Evolutionary conservation across 2,888 invertebrate genomes (phyloP), one percentile per base, ranked within the genome.

Genomic region (Agrotis clavis): DNA sequence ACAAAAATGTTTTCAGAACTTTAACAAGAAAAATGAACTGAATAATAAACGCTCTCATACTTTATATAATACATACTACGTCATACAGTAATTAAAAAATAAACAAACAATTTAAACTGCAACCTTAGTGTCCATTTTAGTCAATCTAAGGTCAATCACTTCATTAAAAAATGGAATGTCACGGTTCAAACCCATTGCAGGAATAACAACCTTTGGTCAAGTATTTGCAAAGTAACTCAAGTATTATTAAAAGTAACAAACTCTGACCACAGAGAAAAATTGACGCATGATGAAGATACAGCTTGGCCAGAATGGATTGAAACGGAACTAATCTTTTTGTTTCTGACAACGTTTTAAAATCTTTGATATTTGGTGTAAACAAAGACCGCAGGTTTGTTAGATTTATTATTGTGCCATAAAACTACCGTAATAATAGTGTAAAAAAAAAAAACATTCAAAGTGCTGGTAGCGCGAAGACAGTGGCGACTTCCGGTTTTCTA

Each of bases 151-250:
- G 74, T 80, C 75, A 67, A 62, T 57, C 51, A 67, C 57, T 57
- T 45, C 19, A 79, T 74, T 74, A 73, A 57, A 16, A 61, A 73
- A 57, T 4, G 62, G 79, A 82, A 80, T 80, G 71, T 74, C 68
- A 67, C 50, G 66, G 66, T 47, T 62, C 48, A 53, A 50, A 7
- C 74, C 25, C 35, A 59, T 50, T 59, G 25, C n/a, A 63, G 41
- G 41, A 62, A 73, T 21, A 64, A 54, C 30, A 35, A 54, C 51
- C 50, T 72, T 19, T 62, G 35, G 6, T 19, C 19, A 4, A 62
- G 51, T 47, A 21, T 13, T 54, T 53, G 57, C 25, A 47, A 53
- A 68, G 9, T 50, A 47, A 62, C 50, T 11, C 4, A 11, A 66
- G 53, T 67, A 19, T 79, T 67, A n/a, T 59, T 21, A 41, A 59